Conservation (phyloP, 2,888 invertebrate species). For the Rotaria socialis region DNA sequence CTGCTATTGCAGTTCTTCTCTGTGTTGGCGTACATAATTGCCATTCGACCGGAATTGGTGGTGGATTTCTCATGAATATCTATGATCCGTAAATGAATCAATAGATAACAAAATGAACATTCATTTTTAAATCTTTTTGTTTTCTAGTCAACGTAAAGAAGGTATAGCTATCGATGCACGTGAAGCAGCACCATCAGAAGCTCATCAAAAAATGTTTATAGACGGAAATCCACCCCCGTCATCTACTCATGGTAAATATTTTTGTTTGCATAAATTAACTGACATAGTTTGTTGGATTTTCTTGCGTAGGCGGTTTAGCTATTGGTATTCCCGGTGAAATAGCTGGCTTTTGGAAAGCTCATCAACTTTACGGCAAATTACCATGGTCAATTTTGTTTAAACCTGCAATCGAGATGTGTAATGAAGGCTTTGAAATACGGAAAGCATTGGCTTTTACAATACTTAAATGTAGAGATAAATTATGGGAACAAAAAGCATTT, state of each 20-base stretch:
- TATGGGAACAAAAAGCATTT: slow-evolving; percentile 24
- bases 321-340: slow-evolving; percentile 46
- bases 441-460: slow-evolving; percentile 49
- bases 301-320: slow-evolving; percentile 51
- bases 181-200: slow-evolving; percentile 70
- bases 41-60: slow-evolving; percentile 44
- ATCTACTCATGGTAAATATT: neutral
- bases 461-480: slow-evolving; percentile 3
- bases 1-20: slow-evolving; percentile 45
- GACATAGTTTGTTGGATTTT: too few species aligned
- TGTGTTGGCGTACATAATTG: slow-evolving; percentile 44
- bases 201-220: slow-evolving; percentile 66
- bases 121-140: neutral
- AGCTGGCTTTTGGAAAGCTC: slow-evolving; percentile 41
- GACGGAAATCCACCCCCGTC: slow-evolving; percentile 39
- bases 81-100: slow-evolving; percentile 20
- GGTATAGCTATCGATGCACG: slow-evolving; percentile 66
- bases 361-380: slow-evolving; percentile 54
- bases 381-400: slow-evolving; percentile 74
- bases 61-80: slow-evolving; percentile 44
- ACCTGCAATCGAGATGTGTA: slow-evolving; percentile 73
- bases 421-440: slow-evolving; percentile 65
- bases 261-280: too few species aligned
- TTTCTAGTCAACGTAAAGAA: neutral
- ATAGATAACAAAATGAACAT: neutral